Conservation (phyloP, 2,888 invertebrate genomes). For the Drosophila prostipennis region DNA sequence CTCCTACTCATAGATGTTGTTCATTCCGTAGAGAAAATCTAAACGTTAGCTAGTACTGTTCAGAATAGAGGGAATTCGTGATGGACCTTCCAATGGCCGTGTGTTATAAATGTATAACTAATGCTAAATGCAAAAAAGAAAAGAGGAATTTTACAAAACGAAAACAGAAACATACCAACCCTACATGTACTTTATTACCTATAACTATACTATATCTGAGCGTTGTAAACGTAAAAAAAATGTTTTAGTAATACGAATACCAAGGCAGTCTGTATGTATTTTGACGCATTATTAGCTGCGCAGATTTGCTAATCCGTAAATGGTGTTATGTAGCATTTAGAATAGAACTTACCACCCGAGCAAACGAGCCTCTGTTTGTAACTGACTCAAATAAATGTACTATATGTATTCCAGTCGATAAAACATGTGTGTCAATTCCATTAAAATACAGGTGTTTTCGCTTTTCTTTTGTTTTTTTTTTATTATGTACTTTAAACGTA, state of each 20-base stretch:
- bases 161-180: constrained; percentile 46
- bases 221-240: constrained; percentile 48
- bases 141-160: constrained; percentile 57
- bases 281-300: constrained; percentile 41
- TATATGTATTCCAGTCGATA: constrained; percentile 32
- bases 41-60: constrained; percentile 53
- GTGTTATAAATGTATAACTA: constrained; percentile 62
- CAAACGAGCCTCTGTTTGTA: constrained; percentile 56
- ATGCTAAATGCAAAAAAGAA: constrained; percentile 13
- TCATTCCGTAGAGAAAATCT: constrained; percentile 64
- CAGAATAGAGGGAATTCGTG: constrained; percentile 64
- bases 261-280: constrained; percentile 17
- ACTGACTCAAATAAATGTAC: constrained; percentile 60
- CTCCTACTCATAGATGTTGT: constrained; percentile 62
- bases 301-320: constrained; percentile 64
- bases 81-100: constrained; percentile 66
- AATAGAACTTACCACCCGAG: constrained; percentile 63
- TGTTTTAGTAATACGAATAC: constrained; percentile 56
- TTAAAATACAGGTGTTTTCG: constrained; percentile 2
- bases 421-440: not conserved
- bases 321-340: constrained; percentile 74
- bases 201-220: constrained; percentile 51
- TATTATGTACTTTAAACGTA: constrained; percentile 44
- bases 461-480: constrained; percentile 29
- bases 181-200: constrained; percentile 64